phyloP scores from a whole-genome alignment of 1,140 invertebrate species.

The Drosophila ogumai region DNA sequence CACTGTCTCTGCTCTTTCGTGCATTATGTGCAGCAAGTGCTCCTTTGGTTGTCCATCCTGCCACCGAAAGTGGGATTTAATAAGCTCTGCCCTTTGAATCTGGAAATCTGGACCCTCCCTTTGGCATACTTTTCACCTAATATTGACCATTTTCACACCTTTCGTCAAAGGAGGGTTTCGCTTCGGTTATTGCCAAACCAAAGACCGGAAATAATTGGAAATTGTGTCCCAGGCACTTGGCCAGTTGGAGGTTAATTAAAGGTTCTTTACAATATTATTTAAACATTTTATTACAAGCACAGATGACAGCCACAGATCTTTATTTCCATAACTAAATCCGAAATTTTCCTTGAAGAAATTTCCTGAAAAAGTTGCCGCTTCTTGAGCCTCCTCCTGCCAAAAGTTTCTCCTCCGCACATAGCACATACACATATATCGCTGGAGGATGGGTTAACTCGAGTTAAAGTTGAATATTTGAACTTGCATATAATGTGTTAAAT shows the following conservation, averaged over 20 bases:
- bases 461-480: conserved; percentile 44
- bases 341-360: conserved; percentile 9
- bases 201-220: neutral
- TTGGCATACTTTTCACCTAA: conserved; percentile 8
- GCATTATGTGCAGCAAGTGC: conserved; percentile 12
- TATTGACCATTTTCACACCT: conserved; percentile 13
- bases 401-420: conserved; percentile 7
- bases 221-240: neutral
- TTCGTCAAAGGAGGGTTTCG: neutral
- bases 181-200: neutral
- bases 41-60: conserved; percentile 15
- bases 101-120: neutral
- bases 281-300: neutral
- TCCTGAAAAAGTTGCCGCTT: neutral
- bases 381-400: neutral
- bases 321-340: neutral
- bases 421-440: neutral
- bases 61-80: conserved; percentile 36
- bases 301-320: neutral
- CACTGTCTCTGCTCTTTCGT: conserved; percentile 6
- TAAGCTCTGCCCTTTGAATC: conserved; percentile 8
- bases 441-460: conserved; percentile 10
- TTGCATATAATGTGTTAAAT: conserved; percentile 43
- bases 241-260: neutral
- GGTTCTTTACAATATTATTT: neutral